Conservation (phyloP, 2,888 invertebrate species). For the Biston stratarius region DNA sequence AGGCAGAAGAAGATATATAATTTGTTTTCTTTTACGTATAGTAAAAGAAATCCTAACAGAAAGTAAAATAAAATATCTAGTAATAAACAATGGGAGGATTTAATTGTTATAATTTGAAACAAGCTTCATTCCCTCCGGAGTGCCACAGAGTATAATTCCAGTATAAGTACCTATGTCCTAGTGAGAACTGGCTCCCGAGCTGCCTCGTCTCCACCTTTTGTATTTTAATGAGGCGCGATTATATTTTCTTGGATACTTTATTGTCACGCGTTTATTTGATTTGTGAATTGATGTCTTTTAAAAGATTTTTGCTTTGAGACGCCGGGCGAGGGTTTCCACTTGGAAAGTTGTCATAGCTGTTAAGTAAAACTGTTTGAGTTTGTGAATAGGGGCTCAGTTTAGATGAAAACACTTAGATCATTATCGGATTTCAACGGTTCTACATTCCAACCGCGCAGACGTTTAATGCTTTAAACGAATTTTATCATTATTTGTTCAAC, state of each 20-base stretch:
- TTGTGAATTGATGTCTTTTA: constrained; percentile 31
- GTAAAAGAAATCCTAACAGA: too few relatives aligned
- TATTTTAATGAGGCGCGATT: constrained; percentile 67
- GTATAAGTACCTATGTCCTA: background rate
- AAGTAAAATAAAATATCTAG: too few relatives aligned
- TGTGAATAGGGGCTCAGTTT: constrained; percentile 1
- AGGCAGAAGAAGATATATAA: too few relatives aligned
- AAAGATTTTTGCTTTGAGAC: constrained; percentile 18
- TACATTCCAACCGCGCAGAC: background rate
- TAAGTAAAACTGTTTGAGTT: constrained; percentile 13
- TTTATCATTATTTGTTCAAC: background rate
- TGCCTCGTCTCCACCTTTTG: constrained; percentile 52
- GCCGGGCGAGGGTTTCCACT: background rate
- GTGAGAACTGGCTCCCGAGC: constrained; percentile 20
- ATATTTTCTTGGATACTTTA: constrained; percentile 51
- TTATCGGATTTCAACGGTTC: too few relatives aligned
- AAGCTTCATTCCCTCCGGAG: too few relatives aligned
- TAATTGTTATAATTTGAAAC: too few relatives aligned
- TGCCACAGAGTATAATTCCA: background rate
- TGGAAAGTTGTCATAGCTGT: constrained; percentile 1
- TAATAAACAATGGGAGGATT: too few relatives aligned
- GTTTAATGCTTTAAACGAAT: background rate
- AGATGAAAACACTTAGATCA: constrained; percentile 1
- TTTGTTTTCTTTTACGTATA: too few relatives aligned
- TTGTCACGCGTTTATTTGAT: constrained; percentile 36